These are phyloP conservation scores for Dicranocentrus wangi DNA, from an alignment of 2,888 invertebrate genomes.

Conservation along the genomic window DNA sequence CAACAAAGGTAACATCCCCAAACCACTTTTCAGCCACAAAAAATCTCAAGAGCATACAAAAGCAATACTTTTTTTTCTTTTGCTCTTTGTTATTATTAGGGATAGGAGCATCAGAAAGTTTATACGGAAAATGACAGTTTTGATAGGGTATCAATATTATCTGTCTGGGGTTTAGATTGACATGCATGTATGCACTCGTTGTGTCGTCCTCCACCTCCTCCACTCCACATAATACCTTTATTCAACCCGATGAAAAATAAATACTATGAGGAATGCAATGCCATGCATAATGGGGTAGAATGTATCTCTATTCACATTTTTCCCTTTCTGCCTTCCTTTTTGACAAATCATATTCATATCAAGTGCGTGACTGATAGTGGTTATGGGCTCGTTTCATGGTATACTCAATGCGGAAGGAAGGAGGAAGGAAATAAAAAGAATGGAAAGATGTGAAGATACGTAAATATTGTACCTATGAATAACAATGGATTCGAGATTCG, in stretches of 20 bases:
- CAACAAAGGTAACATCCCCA: constrained; percentile 33
- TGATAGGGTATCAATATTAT: constrained; percentile 73
- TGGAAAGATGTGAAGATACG: constrained; percentile 50
- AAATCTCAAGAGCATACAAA: constrained; percentile 5
- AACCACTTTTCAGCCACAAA: neutral
- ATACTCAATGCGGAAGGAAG: constrained; percentile 38
- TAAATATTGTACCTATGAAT: constrained; percentile 55
- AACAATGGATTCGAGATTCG: constrained; percentile 31
- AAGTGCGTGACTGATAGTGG: constrained; percentile 59
- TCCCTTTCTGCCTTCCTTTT: too few relatives aligned
- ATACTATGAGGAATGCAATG: constrained; percentile 50
- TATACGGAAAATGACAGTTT: constrained; percentile 72
- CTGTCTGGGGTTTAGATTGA: constrained; percentile 56
- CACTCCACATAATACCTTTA: constrained; percentile 45
- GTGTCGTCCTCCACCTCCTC: constrained; percentile 30
- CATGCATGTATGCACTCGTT: constrained; percentile 46
- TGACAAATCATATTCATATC: constrained; percentile 73
- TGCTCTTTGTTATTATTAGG: constrained; percentile 10
- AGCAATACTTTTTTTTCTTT: neutral
- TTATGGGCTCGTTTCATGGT: constrained; percentile 17
- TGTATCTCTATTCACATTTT: too few relatives aligned
- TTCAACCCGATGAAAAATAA: constrained; percentile 37
- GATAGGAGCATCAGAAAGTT: constrained; percentile 28
- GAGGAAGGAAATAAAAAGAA: constrained; percentile 56
- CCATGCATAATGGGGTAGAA: constrained; percentile 63